These are phyloP conservation scores for Tachuris rubrigastra DNA, from an alignment of 2,113 vertebrate genomes.

Conservation along the genomic window DNA sequence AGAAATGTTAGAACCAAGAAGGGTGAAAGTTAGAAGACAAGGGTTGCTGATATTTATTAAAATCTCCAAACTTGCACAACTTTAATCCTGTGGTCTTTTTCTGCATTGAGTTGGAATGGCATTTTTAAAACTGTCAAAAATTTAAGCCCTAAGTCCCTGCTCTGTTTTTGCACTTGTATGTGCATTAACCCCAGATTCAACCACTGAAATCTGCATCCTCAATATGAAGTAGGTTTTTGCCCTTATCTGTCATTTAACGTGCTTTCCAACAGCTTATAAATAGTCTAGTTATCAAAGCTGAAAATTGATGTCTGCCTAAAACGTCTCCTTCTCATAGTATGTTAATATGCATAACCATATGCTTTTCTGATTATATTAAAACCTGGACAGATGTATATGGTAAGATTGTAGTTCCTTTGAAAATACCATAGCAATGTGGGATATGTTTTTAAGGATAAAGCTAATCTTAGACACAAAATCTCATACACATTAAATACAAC, in stretches of 20 bases:
- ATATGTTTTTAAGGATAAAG: neutral
- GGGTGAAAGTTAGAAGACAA: neutral
- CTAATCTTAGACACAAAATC: neutral
- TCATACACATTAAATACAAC: neutral
- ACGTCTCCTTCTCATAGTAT: neutral
- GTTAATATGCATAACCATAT: conserved; percentile 27
- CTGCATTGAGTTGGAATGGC: neutral
- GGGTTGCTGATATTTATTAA: neutral
- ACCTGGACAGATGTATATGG: neutral
- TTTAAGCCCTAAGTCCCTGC: neutral
- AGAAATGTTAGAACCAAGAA: neutral
- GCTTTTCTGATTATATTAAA: conserved; percentile 41
- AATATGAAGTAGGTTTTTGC: neutral
- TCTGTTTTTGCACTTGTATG: neutral
- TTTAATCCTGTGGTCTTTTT: neutral
- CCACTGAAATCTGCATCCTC: neutral
- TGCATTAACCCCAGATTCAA: neutral
- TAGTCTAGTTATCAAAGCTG: neutral
- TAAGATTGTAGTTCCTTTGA: neutral
- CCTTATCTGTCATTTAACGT: neutral
- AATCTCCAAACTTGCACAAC: neutral
- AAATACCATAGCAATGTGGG: neutral
- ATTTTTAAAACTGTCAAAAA: neutral
- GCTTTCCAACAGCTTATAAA: neutral
- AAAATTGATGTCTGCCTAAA: neutral